Conservation (phyloP, 2,113 vertebrate species). For the Crotophaga sulcirostris region DNA sequence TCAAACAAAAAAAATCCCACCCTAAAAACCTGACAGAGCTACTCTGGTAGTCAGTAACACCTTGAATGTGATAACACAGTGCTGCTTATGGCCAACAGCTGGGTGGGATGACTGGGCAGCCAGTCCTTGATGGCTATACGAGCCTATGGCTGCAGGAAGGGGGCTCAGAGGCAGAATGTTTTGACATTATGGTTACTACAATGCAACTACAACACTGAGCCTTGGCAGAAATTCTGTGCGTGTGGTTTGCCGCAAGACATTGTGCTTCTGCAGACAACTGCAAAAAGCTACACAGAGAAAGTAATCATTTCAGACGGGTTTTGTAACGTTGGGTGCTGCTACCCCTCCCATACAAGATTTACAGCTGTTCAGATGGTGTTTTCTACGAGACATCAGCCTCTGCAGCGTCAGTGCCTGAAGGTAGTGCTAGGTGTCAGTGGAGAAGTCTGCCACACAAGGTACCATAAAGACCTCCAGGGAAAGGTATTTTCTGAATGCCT, state of each 20-base stretch:
- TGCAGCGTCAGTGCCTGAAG: accelerated
- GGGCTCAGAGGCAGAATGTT: accelerated
- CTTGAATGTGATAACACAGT: accelerated
- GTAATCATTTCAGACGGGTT: neutral
- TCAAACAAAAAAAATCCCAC: neutral
- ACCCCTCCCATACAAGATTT: neutral
- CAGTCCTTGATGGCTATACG: accelerated
- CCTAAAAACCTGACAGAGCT: neutral
- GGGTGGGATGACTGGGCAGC: neutral
- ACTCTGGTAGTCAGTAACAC: neutral
- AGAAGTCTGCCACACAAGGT: neutral
- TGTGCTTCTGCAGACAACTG: neutral
- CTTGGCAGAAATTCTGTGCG: neutral
- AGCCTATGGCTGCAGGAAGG: neutral
- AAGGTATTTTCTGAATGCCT: neutral
- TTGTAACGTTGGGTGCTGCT: accelerated
- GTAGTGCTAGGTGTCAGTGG: neutral
- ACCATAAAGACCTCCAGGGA: neutral
- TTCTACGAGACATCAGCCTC: neutral
- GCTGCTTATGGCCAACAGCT: neutral
- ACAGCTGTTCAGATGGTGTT: accelerated
- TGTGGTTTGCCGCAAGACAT: neutral
- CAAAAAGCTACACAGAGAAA: neutral
- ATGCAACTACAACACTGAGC: neutral
- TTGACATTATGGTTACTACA: neutral